These are phyloP conservation scores for Entomobrya proxima DNA, from an alignment of 2,888 invertebrate species.

Conservation along the genomic window DNA sequence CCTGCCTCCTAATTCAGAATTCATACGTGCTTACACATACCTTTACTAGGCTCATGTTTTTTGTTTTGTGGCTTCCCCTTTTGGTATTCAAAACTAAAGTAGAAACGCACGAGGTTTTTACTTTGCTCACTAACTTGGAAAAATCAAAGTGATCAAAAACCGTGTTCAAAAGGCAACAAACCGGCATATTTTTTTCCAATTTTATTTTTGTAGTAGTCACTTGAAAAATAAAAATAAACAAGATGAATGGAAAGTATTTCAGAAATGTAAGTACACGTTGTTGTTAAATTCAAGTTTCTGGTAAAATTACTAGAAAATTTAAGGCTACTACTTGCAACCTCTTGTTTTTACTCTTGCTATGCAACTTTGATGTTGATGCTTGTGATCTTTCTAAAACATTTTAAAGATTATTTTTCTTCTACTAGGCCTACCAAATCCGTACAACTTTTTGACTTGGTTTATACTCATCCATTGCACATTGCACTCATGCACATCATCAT, in stretches of 20 bases:
- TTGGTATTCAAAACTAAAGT: no score
- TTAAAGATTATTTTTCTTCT: slow-evolving; percentile 2
- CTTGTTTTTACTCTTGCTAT: not conserved
- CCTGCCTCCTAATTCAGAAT: no score
- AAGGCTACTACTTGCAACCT: not conserved
- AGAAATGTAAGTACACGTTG: slow-evolving; percentile 24
- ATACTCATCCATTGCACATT: not conserved
- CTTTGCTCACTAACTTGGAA: no score
- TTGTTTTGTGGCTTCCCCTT: slow-evolving; percentile 26
- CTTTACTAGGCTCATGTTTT: no score
- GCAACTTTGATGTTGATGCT: not conserved
- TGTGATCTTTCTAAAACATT: slow-evolving; percentile 26
- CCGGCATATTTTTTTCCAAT: no score
- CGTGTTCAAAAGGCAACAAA: no score
- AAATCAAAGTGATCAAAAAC: no score
- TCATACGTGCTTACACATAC: no score
- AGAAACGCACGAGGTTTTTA: no score
- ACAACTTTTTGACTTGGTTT: not conserved
- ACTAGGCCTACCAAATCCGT: not conserved
- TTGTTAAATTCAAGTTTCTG: slow-evolving; percentile 24
- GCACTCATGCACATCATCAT: not conserved
- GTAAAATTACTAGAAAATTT: slow-evolving; percentile 41
- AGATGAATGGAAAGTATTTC: slow-evolving; percentile 2
- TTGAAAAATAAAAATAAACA: not conserved
- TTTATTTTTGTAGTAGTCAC: not conserved